Evolutionary conservation across 2,888 invertebrate species (phyloP).

Genomic region (Dryadula phaetusa): DNA sequence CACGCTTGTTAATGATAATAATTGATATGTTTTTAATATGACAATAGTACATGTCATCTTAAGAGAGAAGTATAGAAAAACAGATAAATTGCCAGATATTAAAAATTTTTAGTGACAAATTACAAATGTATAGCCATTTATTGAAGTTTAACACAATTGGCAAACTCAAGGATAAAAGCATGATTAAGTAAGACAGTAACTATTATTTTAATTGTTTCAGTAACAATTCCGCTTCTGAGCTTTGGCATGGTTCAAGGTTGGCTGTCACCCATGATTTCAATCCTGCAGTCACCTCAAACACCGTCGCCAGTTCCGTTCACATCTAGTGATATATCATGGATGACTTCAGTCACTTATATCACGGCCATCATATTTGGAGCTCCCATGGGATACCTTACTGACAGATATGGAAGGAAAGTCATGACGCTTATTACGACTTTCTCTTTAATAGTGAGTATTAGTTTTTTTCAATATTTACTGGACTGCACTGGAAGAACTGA

Average conservation of each 20-base stretch:
- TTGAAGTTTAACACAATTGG: too few species aligned
- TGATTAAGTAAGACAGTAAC: too few species aligned
- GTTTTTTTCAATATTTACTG: not conserved
- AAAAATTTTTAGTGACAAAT: too few species aligned
- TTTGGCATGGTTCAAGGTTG: slow-evolving; percentile 81
- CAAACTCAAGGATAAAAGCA: too few species aligned
- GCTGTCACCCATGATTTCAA: slow-evolving; percentile 77
- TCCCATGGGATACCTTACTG: slow-evolving; percentile 76
- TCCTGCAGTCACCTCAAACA: slow-evolving; percentile 66
- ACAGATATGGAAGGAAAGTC: slow-evolving; percentile 70
- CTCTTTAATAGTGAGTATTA: slow-evolving; percentile 73
- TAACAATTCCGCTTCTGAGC: slow-evolving; percentile 74
- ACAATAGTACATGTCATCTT: not conserved
- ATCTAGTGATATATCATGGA: slow-evolving; percentile 72
- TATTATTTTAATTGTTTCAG: slow-evolving; percentile 52
- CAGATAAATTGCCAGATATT: not conserved
- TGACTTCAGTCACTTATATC: slow-evolving; percentile 76
- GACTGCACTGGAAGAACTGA: too few species aligned
- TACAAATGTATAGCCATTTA: too few species aligned
- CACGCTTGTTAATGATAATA: not conserved
- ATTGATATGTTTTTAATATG: not conserved
- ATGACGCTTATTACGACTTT: slow-evolving; percentile 74
- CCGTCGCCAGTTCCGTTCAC: slow-evolving; percentile 67
- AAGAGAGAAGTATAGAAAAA: not conserved
- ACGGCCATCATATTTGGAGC: slow-evolving; percentile 76